phyloP scores from a whole-genome alignment of 1,140 invertebrate genomes.

The Archivesica marissinica region DNA sequence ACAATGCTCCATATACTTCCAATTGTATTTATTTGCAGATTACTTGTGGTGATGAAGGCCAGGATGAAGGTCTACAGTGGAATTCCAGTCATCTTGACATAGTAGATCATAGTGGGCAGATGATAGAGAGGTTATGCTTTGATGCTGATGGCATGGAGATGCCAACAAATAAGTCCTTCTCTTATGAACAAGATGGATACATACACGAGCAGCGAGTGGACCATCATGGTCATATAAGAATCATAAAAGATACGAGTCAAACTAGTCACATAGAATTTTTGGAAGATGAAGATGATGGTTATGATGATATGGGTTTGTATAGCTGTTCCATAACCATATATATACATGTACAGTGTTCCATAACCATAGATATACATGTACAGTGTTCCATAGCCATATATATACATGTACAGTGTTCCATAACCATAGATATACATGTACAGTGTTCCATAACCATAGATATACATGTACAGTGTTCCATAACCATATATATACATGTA shows the following conservation, averaged over 20 bases:
- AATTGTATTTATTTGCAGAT: too few species aligned
- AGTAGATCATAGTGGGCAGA: slow-evolving; percentile 26
- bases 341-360: too few species aligned
- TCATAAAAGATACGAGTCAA: slow-evolving; percentile 14
- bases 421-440: too few species aligned
- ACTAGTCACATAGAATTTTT: slow-evolving; percentile 35
- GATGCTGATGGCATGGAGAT: slow-evolving; percentile 31
- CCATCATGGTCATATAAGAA: background rate
- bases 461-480: too few species aligned
- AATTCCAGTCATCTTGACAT: slow-evolving; percentile 57
- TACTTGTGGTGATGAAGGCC: background rate
- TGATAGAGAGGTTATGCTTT: slow-evolving; percentile 41
- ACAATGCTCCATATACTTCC: too few species aligned
- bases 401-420: too few species aligned
- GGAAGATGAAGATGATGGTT: background rate
- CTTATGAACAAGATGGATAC: background rate
- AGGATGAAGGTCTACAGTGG: background rate
- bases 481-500: too few species aligned
- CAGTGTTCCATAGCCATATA: too few species aligned
- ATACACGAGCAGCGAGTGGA: slow-evolving; percentile 19
- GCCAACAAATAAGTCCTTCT: slow-evolving; percentile 49
- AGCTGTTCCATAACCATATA: too few species aligned
- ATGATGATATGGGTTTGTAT: background rate
- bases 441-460: too few species aligned
- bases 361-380: too few species aligned